Evolutionary conservation across 1,140 invertebrate species (phyloP), one percentile per base, ranked within the genome.

Genomic region (Drosophila burlai): DNA sequence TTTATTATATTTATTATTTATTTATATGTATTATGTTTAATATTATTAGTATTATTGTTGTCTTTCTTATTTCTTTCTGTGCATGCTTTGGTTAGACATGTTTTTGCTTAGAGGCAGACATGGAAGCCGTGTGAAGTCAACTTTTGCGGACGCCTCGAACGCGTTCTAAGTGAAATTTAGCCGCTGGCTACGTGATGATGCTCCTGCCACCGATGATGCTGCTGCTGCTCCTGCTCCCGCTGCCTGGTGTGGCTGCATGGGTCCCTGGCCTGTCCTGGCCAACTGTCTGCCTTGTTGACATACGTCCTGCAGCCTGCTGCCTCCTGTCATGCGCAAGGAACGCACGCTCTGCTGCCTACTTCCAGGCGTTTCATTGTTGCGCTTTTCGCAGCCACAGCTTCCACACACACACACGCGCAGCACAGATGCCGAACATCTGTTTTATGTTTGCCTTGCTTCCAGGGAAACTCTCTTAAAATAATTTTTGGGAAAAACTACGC

Each of bases 301-400:
- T 49, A 76, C 54, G 72, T 75, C 49, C 71, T 58, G 61, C 63
- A 54, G 71, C 61, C 61, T 24, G 71, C 63, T 62, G 72, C 61
- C 65, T n/a, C 54, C 52, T 52, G 61, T 61, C 81, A 72, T 87
- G 84, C 85, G 84, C 85, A 90, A 42, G 54, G 1, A 49, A 84
- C 78, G 81, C 84, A 84, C 60, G 76, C 68, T 77, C 49, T 66
- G 80, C 77, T 89, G 85, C 78, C 85, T 74, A 64, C 78, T 89
- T 89, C 84, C 84, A 89, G 86, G 81, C 81, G 78, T 57, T 76
- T 73, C 74, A 89, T 87, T 87, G 85, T 89, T 89, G 85, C 85
- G 85, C 85, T 89, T 90, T 91, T 85, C 16, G 68, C 81, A 67
- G 77, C 46, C 61, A 26, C 61, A 61, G 60, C 49, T 52, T 57